phyloP scores from a whole-genome alignment of 1,140 invertebrate species.

The Phthorimaea operculella region DNA sequence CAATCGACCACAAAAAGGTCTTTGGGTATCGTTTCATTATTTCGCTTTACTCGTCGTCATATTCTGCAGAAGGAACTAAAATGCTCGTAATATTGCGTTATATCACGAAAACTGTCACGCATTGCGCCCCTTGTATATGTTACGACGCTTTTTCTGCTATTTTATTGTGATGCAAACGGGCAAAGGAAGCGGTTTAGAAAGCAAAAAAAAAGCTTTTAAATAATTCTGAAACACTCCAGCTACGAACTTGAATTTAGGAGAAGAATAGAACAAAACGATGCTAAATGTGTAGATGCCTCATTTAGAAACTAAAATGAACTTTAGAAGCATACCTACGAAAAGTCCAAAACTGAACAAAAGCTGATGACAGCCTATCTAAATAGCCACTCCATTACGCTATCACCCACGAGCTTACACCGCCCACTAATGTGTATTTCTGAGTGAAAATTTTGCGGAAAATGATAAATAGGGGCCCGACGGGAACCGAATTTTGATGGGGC shows the following conservation, averaged over 20 bases:
- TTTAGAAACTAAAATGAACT: too few species aligned
- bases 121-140: neutral
- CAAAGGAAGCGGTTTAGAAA: neutral
- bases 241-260: too few species aligned
- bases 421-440: slow-evolving; percentile 34
- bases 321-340: too few species aligned
- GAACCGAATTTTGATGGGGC: slow-evolving; percentile 55
- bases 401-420: neutral
- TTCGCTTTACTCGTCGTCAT: neutral
- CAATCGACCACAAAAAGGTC: neutral
- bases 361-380: too few species aligned
- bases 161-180: neutral
- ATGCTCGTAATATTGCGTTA: neutral
- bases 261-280: too few species aligned
- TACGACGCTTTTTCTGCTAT: neutral
- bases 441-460: slow-evolving; percentile 58
- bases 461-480: slow-evolving; percentile 51
- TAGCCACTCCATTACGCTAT: too few species aligned
- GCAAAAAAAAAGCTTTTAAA: too few species aligned
- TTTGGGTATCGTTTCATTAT: neutral
- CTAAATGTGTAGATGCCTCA: too few species aligned
- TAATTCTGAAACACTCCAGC: too few species aligned
- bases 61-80: neutral
- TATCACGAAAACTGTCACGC: slow-evolving; percentile 3
- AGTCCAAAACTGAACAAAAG: neutral